These are phyloP conservation scores for Uromys caudimaculatus DNA, from an alignment of 2,797 vertebrate genomes.

Conservation along the genomic window DNA sequence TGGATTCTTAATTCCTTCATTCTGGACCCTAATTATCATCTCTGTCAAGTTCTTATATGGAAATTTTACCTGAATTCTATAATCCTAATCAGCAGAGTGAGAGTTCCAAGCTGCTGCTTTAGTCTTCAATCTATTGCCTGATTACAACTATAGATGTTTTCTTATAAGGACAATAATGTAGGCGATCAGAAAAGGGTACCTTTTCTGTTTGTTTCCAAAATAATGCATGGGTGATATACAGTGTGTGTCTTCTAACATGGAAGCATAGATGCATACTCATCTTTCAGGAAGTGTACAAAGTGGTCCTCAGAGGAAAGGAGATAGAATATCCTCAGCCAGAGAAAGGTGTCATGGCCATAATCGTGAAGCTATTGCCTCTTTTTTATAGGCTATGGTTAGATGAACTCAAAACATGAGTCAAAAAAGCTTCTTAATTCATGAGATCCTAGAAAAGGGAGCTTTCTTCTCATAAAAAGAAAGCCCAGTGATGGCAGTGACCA, in stretches of 20 bases:
- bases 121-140: constrained; percentile 40
- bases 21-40: background rate
- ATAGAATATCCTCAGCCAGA: background rate
- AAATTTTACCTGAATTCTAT: constrained; percentile 61
- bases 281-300: background rate
- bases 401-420: background rate
- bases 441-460: background rate
- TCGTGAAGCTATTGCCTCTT: background rate
- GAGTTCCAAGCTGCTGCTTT: constrained; percentile 33
- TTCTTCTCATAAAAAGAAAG: background rate
- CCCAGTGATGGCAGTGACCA: background rate
- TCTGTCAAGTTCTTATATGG: constrained; percentile 58
- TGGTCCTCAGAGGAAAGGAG: background rate
- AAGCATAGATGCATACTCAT: background rate
- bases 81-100: constrained; percentile 7
- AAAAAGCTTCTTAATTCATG: background rate
- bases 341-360: constrained; percentile 11
- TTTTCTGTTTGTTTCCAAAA: constrained; percentile 41
- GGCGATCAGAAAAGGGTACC: background rate
- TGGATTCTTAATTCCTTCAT: background rate
- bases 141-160: constrained; percentile 17
- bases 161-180: background rate
- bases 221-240: background rate
- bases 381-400: background rate
- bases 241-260: background rate